Conservation (phyloP, 2,888 invertebrate genomes). For the Melipona bicolor region DNA sequence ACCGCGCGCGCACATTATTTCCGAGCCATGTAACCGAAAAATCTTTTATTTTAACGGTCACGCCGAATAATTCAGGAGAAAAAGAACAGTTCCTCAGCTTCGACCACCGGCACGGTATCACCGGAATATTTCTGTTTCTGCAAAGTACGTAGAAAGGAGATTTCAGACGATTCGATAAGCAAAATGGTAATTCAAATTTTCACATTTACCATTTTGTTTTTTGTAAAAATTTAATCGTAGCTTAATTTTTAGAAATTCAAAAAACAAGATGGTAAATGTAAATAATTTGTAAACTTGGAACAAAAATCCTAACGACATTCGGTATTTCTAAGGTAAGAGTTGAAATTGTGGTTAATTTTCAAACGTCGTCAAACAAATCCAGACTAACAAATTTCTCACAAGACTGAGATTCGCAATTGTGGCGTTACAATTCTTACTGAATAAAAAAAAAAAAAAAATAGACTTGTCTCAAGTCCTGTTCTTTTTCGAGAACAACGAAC, state of each 20-base stretch:
- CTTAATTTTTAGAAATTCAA: no score
- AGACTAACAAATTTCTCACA: no score
- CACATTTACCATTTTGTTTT: no score
- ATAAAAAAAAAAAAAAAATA: no score
- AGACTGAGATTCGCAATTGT: no score
- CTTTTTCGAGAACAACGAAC: not conserved
- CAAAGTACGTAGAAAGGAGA: no score
- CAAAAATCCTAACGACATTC: not conserved
- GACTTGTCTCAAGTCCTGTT: no score
- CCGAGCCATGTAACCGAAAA: slow-evolving; percentile 42
- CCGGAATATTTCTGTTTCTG: not conserved
- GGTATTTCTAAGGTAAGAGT: not conserved
- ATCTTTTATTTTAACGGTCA: slow-evolving; percentile 29
- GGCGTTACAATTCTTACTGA: no score
- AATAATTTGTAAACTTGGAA: not conserved
- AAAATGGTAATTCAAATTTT: no score
- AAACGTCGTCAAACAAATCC: no score
- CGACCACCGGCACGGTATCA: not conserved
- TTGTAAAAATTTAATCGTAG: not conserved
- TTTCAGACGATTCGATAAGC: not conserved
- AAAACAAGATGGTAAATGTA: slow-evolving; percentile 6
- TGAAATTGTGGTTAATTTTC: no score
- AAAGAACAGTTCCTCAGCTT: slow-evolving; percentile 15
- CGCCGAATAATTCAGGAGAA: slow-evolving; percentile 1
- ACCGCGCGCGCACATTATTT: slow-evolving; percentile 14